Conservation (phyloP, 2,797 vertebrate species). For the Girardinus metallicus region DNA sequence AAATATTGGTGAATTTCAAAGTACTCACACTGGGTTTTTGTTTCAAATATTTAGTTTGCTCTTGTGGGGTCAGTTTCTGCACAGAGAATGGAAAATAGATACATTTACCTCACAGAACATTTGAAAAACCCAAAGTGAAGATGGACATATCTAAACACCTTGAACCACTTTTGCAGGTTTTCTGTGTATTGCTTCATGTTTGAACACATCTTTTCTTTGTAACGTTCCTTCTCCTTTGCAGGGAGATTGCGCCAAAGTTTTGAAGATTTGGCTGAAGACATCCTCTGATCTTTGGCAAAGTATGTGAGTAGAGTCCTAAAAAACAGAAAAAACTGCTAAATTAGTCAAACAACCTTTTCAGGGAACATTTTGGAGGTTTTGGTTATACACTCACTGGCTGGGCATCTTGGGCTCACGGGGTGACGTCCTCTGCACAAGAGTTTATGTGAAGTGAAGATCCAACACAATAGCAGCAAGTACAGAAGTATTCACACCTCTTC, state of each 20-base stretch:
- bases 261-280: background rate
- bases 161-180: slow-evolving; percentile 56
- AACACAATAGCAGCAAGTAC: background rate
- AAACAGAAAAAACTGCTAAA: background rate
- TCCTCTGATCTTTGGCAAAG: slow-evolving; percentile 34
- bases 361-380: background rate
- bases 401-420: slow-evolving; percentile 87
- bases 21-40: slow-evolving; percentile 43
- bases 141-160: slow-evolving; percentile 33
- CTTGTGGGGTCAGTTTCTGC: slow-evolving; percentile 33
- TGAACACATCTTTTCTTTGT: background rate
- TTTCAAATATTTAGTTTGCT: slow-evolving; percentile 11
- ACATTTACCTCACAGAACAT: background rate
- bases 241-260: slow-evolving; percentile 28
- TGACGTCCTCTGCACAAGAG: background rate
- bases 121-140: background rate
- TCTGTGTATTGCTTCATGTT: background rate
- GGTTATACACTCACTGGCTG: slow-evolving; percentile 75
- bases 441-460: background rate
- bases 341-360: background rate
- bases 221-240: background rate
- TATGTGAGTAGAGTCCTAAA: slow-evolving; percentile 7
- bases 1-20: background rate
- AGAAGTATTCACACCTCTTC: background rate
- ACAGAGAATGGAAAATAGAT: background rate